Evolutionary conservation across 2,888 invertebrate genomes (phyloP).

Genomic region (Latrodectus hesperus): DNA sequence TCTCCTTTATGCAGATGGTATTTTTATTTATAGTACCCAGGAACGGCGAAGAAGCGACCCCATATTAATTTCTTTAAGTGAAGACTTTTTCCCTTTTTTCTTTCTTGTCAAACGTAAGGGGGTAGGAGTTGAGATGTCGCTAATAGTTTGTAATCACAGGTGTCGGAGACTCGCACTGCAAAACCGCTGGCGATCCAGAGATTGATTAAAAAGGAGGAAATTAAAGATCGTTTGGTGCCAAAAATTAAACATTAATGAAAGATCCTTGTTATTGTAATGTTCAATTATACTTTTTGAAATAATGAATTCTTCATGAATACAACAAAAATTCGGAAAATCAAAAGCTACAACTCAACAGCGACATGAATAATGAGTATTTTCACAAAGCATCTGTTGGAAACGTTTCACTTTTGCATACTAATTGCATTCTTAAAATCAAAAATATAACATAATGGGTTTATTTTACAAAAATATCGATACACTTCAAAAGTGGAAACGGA

Average conservation of each 20-base stretch:
- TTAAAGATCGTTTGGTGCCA: not conserved
- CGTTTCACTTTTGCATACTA: too few species aligned
- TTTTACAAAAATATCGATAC: too few species aligned
- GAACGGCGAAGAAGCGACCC: slow-evolving; percentile 8
- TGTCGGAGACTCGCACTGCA: slow-evolving; percentile 21
- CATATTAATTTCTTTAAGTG: slow-evolving; percentile 62
- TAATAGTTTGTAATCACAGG: slow-evolving; percentile 49
- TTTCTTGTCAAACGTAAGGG: not conserved
- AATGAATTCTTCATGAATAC: too few species aligned
- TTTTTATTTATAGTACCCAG: slow-evolving; percentile 47
- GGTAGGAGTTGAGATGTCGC: not conserved
- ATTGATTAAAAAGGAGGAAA: slow-evolving; percentile 11
- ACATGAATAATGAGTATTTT: too few species aligned
- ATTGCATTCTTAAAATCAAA: too few species aligned
- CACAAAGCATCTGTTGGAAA: too few species aligned
- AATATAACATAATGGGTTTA: too few species aligned
- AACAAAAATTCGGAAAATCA: not conserved
- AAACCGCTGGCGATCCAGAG: not conserved
- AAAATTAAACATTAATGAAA: not conserved
- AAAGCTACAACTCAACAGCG: not conserved
- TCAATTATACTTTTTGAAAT: not conserved
- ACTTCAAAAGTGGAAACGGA: too few species aligned
- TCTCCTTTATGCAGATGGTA: slow-evolving; percentile 56
- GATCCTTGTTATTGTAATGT: not conserved
- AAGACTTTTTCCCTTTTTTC: not conserved